Percentiles rank a stretch among this genome's conserved stretches.
Conservation (phyloP, 2,797 vertebrate species). For the Sebastes ruberrimus region DNA sequence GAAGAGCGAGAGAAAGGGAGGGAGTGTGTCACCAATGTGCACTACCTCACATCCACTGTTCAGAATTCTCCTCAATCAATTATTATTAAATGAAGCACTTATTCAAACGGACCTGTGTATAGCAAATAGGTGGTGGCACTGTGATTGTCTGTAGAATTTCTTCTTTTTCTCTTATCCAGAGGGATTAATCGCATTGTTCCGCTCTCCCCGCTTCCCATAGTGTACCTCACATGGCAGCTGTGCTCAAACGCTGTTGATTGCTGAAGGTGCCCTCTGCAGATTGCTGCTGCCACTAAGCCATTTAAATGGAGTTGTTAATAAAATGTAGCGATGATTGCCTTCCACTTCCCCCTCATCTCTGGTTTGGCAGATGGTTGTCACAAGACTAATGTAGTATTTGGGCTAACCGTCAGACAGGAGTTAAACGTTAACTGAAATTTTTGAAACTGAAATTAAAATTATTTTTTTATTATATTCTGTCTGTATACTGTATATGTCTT, state of each 20-base stretch:
- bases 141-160: slow-evolving; percentile 66
- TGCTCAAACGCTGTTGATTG: slow-evolving; percentile 72
- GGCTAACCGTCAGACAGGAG: slow-evolving; percentile 20
- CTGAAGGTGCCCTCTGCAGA: slow-evolving; percentile 81
- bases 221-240: slow-evolving; percentile 72
- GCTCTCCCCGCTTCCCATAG: slow-evolving; percentile 50
- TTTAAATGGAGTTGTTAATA: slow-evolving; percentile 80
- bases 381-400: slow-evolving; percentile 46
- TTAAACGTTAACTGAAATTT: slow-evolving; percentile 10
- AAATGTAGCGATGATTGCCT: slow-evolving; percentile 75
- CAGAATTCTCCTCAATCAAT: slow-evolving; percentile 68
- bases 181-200: slow-evolving; percentile 73
- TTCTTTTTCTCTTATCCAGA: slow-evolving; percentile 63
- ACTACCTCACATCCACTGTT: slow-evolving; percentile 41
- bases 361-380: slow-evolving; percentile 58
- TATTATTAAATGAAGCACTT: slow-evolving; percentile 78
- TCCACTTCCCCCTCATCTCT: slow-evolving; percentile 53
- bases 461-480: background rate
- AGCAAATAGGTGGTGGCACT: slow-evolving; percentile 60
- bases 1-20: slow-evolving; percentile 39
- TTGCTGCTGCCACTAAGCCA: slow-evolving; percentile 70
- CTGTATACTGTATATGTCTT: background rate
- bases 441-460: background rate
- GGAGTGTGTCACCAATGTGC: slow-evolving; percentile 40
- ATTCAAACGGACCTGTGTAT: slow-evolving; percentile 73